Evolutionary conservation across 2,113 vertebrate genomes (phyloP).

Genomic region (Nycticebus coucang): DNA sequence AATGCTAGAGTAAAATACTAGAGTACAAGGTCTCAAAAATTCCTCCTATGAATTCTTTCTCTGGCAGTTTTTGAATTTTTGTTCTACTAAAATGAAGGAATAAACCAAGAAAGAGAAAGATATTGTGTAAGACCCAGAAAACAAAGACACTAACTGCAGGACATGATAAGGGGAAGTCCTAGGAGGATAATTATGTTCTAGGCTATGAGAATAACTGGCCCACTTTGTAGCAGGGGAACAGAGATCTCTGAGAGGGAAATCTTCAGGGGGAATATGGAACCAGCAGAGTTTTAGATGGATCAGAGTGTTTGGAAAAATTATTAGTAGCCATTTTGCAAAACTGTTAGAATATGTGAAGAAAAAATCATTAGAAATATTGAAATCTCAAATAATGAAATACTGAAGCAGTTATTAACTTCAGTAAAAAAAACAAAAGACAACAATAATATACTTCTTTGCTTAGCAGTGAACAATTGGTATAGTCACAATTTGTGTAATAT

Average conservation of each 20-base stretch:
- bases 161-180: background rate
- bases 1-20: constrained; percentile 8
- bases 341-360: background rate
- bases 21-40: background rate
- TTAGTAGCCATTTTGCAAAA: constrained; percentile 6
- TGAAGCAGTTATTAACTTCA: constrained; percentile 15
- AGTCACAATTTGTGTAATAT: background rate
- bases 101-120: constrained; percentile 1
- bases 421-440: constrained; percentile 5
- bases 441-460: constrained; percentile 1
- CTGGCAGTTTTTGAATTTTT: background rate
- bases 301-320: background rate
- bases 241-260: background rate
- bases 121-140: background rate
- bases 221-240: background rate
- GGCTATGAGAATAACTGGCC: background rate
- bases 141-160: background rate
- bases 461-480: background rate
- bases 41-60: background rate
- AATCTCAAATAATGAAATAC: constrained; percentile 33
- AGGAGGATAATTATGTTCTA: background rate
- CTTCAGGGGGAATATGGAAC: background rate
- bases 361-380: constrained; percentile 31
- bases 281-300: constrained; percentile 23
- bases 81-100: background rate